phyloP scores from a whole-genome alignment of 2,113 vertebrate species.

The Miniopterus natalensis region DNA sequence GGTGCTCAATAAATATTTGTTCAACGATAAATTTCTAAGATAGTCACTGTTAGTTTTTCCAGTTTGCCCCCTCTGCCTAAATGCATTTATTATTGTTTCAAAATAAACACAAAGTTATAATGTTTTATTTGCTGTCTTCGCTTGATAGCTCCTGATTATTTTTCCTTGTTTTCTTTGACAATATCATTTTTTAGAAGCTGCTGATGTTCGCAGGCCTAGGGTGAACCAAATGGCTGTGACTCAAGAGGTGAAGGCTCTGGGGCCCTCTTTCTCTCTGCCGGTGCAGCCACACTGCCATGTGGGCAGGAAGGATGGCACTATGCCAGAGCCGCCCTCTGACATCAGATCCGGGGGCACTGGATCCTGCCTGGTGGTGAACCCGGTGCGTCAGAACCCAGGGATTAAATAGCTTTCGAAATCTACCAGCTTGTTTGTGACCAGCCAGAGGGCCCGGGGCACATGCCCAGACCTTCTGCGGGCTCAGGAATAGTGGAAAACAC shows the following conservation, averaged over 20 bases:
- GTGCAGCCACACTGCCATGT: constrained; percentile 21
- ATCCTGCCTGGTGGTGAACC: constrained; percentile 52
- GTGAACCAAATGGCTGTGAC: not conserved
- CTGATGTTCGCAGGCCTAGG: not conserved
- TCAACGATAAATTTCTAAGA: constrained; percentile 65
- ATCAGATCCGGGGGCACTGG: constrained; percentile 58
- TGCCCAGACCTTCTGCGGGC: not conserved
- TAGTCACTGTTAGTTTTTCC: constrained; percentile 71
- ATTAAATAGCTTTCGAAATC: constrained; percentile 70
- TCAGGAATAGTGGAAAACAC: not conserved
- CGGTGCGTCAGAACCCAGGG: constrained; percentile 60
- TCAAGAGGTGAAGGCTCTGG: not conserved
- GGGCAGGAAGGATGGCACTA: constrained; percentile 4
- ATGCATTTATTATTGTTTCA: constrained; percentile 23
- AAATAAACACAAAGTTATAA: constrained; percentile 19
- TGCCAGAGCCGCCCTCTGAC: constrained; percentile 63
- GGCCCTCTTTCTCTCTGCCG: not conserved
- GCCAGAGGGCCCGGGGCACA: not conserved
- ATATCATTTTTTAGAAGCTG: not conserved
- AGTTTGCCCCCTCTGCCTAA: constrained; percentile 26
- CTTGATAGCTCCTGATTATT: not conserved
- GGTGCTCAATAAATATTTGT: constrained; percentile 66
- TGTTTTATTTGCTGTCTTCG: not conserved
- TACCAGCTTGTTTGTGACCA: not conserved
- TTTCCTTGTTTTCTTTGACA: not conserved